Base-by-base conservation (phyloP, 2,797 vertebrate species). In the Falco columbarius region DNA sequence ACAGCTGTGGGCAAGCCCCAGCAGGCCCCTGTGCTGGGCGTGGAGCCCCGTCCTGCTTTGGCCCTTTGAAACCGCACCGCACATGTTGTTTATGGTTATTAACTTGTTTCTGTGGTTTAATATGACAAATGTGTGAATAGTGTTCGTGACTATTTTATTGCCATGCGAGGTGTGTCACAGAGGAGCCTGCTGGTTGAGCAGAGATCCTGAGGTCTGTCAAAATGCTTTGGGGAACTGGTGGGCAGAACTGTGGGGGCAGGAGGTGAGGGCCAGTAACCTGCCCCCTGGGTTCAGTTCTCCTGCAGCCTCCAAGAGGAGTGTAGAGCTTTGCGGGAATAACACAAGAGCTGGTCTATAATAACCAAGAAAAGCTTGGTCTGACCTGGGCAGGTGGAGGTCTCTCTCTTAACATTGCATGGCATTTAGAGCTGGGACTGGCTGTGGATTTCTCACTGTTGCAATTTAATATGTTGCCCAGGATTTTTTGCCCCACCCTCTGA, bases 351-450 rank as follows among this genome's bases (percentile, higher is more conserved):
- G 17, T 30, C 38, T 40, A 40, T 40, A 40, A 40, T 40, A 40
- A 58, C 13, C 47, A 76, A 30, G 76, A 7, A 49, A 18, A 54
- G 20, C 42, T 54, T 0, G 0, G 32, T 8, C 23, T n/a, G 30
- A 10, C 12, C 44, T 38, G 27, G 19, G 13, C 49, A 38, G 36
- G 8, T 3, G 19, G 4, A 19, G 18, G 24, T 49, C 67, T 79
- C 22, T 44, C 29, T 24, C 44, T 52, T 26, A 21, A 19, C 1
- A 2, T 8, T 46, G 42, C 3, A 0, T 1, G 13, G 13, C n/a
- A 38, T 15, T 24, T 19, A 32, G 11, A 27, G 19, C 34, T 46
- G 21, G 5, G 14, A 40, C 12, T 1, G 2, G 21, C 40, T 8
- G 27, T 6, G 23, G 22, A 49, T 21, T 49, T 66, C 61, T 70